Percentiles rank a stretch among this genome's conserved stretches.
Conservation (phyloP, 2,797 vertebrate species). For the Odontamblyopus rebecca region DNA sequence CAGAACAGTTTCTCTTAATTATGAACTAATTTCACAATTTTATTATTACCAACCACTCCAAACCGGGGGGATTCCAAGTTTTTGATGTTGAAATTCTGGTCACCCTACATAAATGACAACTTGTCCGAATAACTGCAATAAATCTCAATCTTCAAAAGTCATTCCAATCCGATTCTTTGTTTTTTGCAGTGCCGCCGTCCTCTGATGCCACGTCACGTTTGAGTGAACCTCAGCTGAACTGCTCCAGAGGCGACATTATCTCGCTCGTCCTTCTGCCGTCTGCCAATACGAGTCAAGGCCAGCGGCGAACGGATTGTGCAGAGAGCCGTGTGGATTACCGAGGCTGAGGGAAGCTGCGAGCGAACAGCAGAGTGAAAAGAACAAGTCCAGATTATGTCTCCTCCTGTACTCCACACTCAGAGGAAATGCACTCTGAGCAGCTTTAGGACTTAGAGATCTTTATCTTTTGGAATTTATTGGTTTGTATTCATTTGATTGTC, state of each 20-base stretch:
- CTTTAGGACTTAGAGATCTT: background rate
- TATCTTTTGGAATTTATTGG: background rate
- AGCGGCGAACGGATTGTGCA: conserved; percentile 7
- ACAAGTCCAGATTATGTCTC: conserved; percentile 5
- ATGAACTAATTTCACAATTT: no score
- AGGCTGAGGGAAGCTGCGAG: conserved; percentile 6
- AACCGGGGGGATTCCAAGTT: no score
- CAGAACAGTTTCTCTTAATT: no score
- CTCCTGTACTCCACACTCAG: conserved; percentile 1
- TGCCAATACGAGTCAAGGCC: background rate
- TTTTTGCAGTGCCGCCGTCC: background rate
- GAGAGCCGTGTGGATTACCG: conserved; percentile 6
- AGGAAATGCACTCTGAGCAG: background rate
- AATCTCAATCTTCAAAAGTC: background rate
- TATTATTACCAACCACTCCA: no score
- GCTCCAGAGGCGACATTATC: conserved; percentile 11
- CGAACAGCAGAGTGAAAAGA: conserved; percentile 15
- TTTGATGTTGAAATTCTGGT: no score
- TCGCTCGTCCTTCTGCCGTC: background rate
- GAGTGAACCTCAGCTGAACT: conserved; percentile 31
- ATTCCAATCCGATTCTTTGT: background rate
- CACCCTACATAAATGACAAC: no score
- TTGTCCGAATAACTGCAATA: background rate
- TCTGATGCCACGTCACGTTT: conserved; percentile 42
- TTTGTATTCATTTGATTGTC: background rate